Evolutionary conservation across 2,888 invertebrate species (phyloP).

Genomic region (Leptopilina syphax): DNA sequence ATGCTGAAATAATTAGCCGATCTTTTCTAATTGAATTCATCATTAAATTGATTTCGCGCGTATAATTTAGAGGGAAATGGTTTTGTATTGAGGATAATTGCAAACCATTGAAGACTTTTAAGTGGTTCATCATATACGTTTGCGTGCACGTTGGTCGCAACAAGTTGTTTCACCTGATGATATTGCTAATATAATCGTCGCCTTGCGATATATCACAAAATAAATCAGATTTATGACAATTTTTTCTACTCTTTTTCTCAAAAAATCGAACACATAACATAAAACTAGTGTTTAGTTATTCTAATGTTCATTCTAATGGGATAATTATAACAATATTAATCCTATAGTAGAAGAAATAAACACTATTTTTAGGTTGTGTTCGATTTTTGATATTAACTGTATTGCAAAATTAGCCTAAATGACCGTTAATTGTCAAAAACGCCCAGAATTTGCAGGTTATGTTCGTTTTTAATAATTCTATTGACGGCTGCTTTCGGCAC

Average conservation of each 20-base stretch:
- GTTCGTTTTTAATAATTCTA: too few relatives aligned
- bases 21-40: conserved; percentile 35
- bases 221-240: conserved; percentile 7
- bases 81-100: conserved; percentile 20
- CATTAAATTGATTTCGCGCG: conserved; percentile 39
- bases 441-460: too few relatives aligned
- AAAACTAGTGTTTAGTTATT: too few relatives aligned
- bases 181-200: conserved; percentile 27
- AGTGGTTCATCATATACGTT: conserved; percentile 21
- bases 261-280: background rate
- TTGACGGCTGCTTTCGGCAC: too few relatives aligned
- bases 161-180: conserved; percentile 32
- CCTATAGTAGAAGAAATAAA: too few relatives aligned
- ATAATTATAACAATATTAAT: too few relatives aligned
- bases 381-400: too few relatives aligned
- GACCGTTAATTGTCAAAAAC: too few relatives aligned
- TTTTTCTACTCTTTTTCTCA: background rate
- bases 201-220: conserved; percentile 6
- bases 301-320: too few relatives aligned
- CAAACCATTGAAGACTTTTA: background rate
- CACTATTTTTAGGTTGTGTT: too few relatives aligned
- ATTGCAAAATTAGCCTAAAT: too few relatives aligned
- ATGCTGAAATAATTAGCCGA: background rate
- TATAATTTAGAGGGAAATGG: conserved; percentile 1
- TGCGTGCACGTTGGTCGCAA: conserved; percentile 31